Base-by-base conservation (phyloP, 53 echinoderm and acorn worm genomes). In the Henricia sp. region DNA sequence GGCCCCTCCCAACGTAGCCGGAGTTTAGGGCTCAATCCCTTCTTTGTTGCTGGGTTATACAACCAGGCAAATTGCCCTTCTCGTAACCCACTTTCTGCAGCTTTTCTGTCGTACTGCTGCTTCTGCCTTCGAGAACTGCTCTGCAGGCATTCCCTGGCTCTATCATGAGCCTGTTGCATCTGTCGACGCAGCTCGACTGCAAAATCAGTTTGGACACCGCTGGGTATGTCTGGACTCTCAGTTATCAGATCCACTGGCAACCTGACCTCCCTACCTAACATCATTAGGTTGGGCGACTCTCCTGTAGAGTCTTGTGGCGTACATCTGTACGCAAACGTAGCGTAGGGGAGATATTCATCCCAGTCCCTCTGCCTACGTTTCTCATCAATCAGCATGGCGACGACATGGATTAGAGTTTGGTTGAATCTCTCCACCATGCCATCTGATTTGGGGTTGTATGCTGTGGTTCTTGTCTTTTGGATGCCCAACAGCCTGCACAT, bases 331-430 rank as follows among this genome's bases (percentile, higher is more conserved):
- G n/a, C n/a, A n/a, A n/a, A n/a, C n/a, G n/a, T 60, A 60, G 62
- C 62, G 32, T 60, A 60, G 27, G 62, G 62, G 62, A 60, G 62
- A 60, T 60, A 60, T 60, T 60, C 62, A 60, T 60, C 62, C 62
- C 62, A 60, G 62, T 60, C 62, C 62, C 62, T 60, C 62, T 60
- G 62, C 62, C 62, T 60, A 60, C 62, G 62, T 60, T 60, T 60
- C 11, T 60, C 62, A 20, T 60, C n/a, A n/a, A n/a, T n/a, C n/a
- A n/a, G n/a, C n/a, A n/a, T n/a, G n/a, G n/a, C n/a, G n/a, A n/a
- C n/a, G 20, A 60, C 62, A 60, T 60, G 27, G 62, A 60, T 60
- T 28, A 60, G 62, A 33, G 62, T 60, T 60, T 60, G 27, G 20
- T 60, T 60, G 20, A 60, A 60, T 33, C 62, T 11, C 29, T 60